phyloP scores from a whole-genome alignment of 2,888 invertebrate genomes.

The Drosophila prolongata region DNA sequence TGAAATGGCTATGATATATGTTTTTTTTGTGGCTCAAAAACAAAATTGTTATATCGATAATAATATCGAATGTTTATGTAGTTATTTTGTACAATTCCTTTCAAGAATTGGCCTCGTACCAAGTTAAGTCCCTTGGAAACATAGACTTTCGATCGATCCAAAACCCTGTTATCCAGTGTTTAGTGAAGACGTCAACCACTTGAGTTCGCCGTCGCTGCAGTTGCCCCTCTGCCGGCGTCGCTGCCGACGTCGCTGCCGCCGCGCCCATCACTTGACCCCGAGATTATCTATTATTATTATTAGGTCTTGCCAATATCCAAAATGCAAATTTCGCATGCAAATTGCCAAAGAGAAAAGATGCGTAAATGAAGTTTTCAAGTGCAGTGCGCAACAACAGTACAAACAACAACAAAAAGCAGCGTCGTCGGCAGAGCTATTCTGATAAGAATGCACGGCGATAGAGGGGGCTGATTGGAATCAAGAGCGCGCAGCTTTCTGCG shows the following conservation, averaged over 20 bases:
- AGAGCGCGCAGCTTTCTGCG: slow-evolving; percentile 70
- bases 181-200: slow-evolving; percentile 29
- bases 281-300: slow-evolving; percentile 13
- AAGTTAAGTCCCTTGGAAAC: neutral
- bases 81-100: too few relatives aligned
- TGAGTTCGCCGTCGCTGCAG: slow-evolving; percentile 27
- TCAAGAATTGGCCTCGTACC: neutral
- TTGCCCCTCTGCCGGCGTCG: slow-evolving; percentile 15
- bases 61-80: too few relatives aligned
- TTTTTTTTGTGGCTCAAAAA: too few relatives aligned
- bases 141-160: neutral
- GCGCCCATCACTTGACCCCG: slow-evolving; percentile 51
- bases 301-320: slow-evolving; percentile 5
- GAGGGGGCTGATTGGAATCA: slow-evolving; percentile 18
- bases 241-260: slow-evolving; percentile 19
- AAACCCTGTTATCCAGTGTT: slow-evolving; percentile 6
- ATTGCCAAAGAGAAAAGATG: slow-evolving; percentile 31
- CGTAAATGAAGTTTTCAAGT: slow-evolving; percentile 74
- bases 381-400: slow-evolving; percentile 65
- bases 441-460: slow-evolving; percentile 21
- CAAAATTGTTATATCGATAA: too few relatives aligned
- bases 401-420: slow-evolving; percentile 17
- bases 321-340: slow-evolving; percentile 48
- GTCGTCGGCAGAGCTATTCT: slow-evolving; percentile 37
- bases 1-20: too few relatives aligned